A percentile compares a stretch with the other conserved stretches of the same genome.
These are phyloP conservation scores for Oegoconia quadripuncta DNA, from an alignment of 2,888 invertebrate species.

Conservation along the genomic window DNA sequence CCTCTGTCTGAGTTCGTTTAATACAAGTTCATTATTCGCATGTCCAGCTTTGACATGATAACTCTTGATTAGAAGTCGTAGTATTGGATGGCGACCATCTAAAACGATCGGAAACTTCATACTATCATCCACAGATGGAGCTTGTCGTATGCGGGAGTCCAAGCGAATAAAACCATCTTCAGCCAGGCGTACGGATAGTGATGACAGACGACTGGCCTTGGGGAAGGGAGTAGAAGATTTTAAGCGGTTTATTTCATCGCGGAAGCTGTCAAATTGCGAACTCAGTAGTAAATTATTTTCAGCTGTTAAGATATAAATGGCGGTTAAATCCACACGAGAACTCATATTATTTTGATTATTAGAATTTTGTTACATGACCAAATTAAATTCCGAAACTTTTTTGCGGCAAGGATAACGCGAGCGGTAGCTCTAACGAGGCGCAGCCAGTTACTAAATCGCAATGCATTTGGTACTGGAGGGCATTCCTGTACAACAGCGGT, in stretches of 20 bases:
- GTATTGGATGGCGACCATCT: background rate
- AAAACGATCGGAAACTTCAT: background rate
- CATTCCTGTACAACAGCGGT: background rate
- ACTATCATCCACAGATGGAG: background rate
- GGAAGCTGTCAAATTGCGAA: background rate
- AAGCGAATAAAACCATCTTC: too few relatives aligned
- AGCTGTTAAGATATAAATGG: too few relatives aligned
- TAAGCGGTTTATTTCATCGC: background rate
- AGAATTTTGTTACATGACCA: background rate
- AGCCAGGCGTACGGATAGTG: background rate
- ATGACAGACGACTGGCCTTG: too few relatives aligned
- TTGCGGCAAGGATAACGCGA: background rate
- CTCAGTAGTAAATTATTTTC: too few relatives aligned
- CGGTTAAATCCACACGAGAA: too few relatives aligned
- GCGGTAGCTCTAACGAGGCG: slow-evolving; percentile 1
- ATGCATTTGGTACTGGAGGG: background rate
- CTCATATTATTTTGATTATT: too few relatives aligned
- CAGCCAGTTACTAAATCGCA: background rate
- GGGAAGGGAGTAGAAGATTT: too few relatives aligned
- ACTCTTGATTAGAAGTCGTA: background rate
- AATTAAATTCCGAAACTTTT: background rate
- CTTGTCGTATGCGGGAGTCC: background rate
- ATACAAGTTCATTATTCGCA: background rate
- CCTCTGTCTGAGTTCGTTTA: background rate
- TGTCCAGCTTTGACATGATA: background rate